Evolutionary conservation across 2,797 vertebrate species (phyloP).

Genomic region (Florisuga fusca): DNA sequence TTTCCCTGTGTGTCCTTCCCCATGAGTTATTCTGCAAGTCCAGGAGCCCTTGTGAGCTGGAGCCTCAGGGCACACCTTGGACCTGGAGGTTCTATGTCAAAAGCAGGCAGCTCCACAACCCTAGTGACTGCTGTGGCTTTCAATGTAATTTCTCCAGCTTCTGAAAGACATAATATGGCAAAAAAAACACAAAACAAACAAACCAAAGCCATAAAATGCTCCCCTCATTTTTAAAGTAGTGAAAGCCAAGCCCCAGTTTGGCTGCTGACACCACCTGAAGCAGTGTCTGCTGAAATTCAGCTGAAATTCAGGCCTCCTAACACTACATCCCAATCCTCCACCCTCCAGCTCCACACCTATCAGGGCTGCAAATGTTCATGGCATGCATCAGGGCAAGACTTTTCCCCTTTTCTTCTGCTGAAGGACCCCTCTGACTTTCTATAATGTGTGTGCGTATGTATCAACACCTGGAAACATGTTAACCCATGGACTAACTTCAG

Average conservation of each 20-base stretch:
- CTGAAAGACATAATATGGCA: background rate
- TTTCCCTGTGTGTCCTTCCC: background rate
- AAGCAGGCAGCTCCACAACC: background rate
- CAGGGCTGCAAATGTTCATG: background rate
- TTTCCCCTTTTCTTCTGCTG: background rate
- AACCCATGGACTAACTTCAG: background rate
- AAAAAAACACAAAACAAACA: background rate
- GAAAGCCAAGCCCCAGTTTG: background rate
- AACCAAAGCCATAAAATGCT: background rate
- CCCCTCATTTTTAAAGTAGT: background rate
- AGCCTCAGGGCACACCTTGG: background rate
- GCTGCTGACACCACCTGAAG: background rate
- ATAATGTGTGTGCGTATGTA: background rate
- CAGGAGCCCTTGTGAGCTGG: background rate
- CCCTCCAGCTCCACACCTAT: background rate
- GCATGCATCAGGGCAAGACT: background rate
- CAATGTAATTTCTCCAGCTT: background rate
- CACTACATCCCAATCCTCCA: background rate
- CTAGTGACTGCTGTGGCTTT: fast-evolving
- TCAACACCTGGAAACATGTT: background rate
- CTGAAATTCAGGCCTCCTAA: background rate
- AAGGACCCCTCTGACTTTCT: background rate
- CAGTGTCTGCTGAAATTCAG: background rate
- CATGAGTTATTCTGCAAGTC: background rate
- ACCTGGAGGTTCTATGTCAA: background rate